Conservation (phyloP, 2,113 vertebrate species). For the Heptranchias perlo region DNA sequence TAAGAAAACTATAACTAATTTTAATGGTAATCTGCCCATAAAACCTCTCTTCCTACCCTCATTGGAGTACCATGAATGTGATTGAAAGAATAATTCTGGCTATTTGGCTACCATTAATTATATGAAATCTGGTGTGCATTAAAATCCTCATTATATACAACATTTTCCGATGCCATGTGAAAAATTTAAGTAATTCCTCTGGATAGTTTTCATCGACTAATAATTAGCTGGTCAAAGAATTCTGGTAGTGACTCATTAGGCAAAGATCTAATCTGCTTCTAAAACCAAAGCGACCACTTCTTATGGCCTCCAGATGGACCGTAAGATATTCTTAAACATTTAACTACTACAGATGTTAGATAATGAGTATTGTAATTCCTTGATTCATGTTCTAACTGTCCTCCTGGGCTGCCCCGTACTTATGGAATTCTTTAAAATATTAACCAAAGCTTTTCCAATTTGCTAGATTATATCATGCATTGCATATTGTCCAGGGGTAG, state of each 20-base stretch:
- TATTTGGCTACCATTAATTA: not conserved
- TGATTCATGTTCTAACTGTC: not conserved
- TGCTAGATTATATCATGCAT: not conserved
- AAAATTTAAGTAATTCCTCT: not conserved
- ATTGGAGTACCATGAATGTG: not conserved
- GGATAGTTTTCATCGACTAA: not conserved
- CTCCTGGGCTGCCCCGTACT: not conserved
- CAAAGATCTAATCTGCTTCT: not conserved
- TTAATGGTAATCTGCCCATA: not conserved
- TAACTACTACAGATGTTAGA: not conserved
- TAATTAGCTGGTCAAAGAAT: not conserved
- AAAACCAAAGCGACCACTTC: not conserved
- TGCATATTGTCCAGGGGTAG: no score
- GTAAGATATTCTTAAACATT: not conserved
- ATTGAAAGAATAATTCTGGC: not conserved
- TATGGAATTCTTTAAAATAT: not conserved
- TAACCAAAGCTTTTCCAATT: not conserved
- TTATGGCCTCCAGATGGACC: not conserved
- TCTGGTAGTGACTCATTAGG: not conserved
- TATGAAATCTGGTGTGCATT: not conserved
- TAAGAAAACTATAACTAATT: not conserved
- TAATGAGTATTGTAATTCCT: not conserved
- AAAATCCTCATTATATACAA: not conserved
- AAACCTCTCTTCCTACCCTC: not conserved
- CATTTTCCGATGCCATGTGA: not conserved